These are phyloP conservation scores for Elegia similella DNA, from an alignment of 2,888 invertebrate species.

Conservation along the genomic window DNA sequence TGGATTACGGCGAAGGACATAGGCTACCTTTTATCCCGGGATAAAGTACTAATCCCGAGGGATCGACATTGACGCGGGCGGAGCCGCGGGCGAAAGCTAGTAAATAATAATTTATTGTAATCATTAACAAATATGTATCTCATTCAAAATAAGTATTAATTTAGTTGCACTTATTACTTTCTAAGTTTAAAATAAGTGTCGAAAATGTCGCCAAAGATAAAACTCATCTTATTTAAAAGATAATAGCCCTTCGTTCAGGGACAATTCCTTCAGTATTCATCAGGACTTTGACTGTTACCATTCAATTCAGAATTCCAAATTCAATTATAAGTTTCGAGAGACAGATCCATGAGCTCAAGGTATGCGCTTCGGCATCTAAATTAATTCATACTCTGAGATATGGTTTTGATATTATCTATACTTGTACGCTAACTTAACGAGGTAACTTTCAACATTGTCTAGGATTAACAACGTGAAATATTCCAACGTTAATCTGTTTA, in stretches of 20 bases:
- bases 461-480: conserved; percentile 14
- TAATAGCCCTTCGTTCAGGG: conserved; percentile 18
- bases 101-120: too few relatives aligned
- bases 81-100: too few relatives aligned
- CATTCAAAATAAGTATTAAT: too few relatives aligned
- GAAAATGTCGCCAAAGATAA: neutral
- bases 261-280: conserved; percentile 45
- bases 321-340: conserved; percentile 66
- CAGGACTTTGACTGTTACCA: conserved; percentile 60
- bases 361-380: conserved; percentile 49
- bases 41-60: too few relatives aligned
- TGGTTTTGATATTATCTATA: conserved; percentile 17
- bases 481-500: neutral
- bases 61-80: too few relatives aligned
- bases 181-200: neutral
- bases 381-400: conserved; percentile 50
- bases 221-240: conserved; percentile 16
- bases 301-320: conserved; percentile 63
- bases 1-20: too few relatives aligned
- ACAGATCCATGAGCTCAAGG: conserved; percentile 43
- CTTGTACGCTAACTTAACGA: neutral
- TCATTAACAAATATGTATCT: too few relatives aligned
- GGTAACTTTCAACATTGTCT: neutral
- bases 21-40: too few relatives aligned
- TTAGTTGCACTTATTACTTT: too few relatives aligned